Conservation (phyloP, 2,797 vertebrate genomes). For the Manis pentadactyla region DNA sequence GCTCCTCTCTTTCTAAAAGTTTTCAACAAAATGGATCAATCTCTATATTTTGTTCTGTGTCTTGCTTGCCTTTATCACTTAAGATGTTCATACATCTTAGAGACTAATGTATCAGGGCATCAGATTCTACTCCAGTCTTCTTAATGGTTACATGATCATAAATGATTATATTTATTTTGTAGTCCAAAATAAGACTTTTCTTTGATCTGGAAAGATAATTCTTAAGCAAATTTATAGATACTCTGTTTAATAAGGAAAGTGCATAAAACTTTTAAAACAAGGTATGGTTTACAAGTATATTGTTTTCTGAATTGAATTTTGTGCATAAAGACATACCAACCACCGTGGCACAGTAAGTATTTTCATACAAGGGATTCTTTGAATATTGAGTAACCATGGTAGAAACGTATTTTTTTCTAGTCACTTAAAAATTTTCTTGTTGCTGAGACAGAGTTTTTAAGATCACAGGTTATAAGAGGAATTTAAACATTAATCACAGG, state of each 20-base stretch:
- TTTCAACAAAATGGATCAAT: neutral
- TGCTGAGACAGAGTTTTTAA: neutral
- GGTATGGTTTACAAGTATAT: neutral
- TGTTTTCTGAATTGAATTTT: neutral
- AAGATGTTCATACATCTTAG: neutral
- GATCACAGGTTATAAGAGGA: neutral
- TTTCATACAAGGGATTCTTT: neutral
- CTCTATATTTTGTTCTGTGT: neutral
- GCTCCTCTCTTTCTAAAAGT: neutral
- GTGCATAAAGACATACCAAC: neutral
- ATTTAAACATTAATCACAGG: neutral
- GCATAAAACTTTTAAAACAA: neutral
- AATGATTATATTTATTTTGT: too few relatives aligned
- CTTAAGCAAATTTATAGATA: neutral
- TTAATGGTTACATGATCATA: neutral
- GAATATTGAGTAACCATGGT: neutral
- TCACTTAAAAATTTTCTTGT: neutral
- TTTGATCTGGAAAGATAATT: slow-evolving; percentile 42
- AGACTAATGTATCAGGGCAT: neutral
- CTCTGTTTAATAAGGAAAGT: neutral
- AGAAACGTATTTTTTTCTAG: neutral
- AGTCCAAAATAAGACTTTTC: neutral
- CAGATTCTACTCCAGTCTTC: neutral
- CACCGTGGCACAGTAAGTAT: neutral
- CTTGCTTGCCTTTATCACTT: neutral